Conservation (phyloP, 2,113 vertebrate species). For the Gymnobelideus leadbeateri region DNA sequence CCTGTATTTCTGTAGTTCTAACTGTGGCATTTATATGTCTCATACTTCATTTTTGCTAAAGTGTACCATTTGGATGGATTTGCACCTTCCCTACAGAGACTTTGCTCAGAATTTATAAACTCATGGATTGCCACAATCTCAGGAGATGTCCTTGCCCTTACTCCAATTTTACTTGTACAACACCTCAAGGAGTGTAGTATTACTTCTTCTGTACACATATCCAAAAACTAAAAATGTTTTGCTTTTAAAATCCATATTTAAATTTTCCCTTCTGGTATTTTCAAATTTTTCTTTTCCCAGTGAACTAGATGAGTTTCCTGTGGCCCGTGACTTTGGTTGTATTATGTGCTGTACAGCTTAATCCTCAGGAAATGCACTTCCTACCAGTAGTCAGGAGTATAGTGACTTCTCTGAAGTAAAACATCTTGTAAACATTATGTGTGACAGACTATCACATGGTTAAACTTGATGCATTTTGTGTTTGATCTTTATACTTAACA, state of each 20-base stretch:
- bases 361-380: conserved; percentile 34
- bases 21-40: not conserved
- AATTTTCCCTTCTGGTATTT: conserved; percentile 17
- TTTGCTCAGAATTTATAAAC: conserved; percentile 29
- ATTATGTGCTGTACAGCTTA: not conserved
- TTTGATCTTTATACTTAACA: conserved; percentile 49
- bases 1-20: not conserved
- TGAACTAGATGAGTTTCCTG: not conserved
- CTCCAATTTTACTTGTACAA: not conserved
- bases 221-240: conserved; percentile 29
- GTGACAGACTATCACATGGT: conserved; percentile 17
- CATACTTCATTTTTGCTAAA: not conserved
- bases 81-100: not conserved
- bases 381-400: conserved; percentile 21
- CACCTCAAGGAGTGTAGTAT: not conserved
- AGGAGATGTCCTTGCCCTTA: not conserved
- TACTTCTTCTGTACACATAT: conserved; percentile 2
- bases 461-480: conserved; percentile 2
- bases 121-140: not conserved
- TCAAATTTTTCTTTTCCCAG: not conserved
- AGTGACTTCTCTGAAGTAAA: conserved; percentile 49
- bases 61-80: not conserved
- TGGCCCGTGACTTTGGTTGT: not conserved
- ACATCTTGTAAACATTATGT: conserved; percentile 36
- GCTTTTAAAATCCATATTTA: not conserved